Percentiles rank a stretch among this genome's conserved stretches.
phyloP scores from a whole-genome alignment of 1,140 invertebrate genomes.

The Tetramorium alpestre region DNA sequence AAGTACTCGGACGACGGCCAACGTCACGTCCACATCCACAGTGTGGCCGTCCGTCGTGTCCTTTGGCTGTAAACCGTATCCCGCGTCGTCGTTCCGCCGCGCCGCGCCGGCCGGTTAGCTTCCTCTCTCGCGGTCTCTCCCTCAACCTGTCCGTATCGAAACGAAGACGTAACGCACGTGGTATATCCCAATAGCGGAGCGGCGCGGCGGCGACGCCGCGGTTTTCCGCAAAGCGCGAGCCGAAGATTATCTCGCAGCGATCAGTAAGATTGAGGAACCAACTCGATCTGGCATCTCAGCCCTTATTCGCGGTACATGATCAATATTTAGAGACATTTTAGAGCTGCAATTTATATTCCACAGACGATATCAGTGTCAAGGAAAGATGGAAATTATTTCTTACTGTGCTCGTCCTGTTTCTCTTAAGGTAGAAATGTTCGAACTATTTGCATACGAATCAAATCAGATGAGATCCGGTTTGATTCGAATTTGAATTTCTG shows the following conservation, averaged over 20 bases:
- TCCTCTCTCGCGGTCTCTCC: not conserved
- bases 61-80: slow-evolving; percentile 58
- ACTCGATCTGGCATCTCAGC: not conserved
- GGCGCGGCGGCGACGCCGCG: not conserved
- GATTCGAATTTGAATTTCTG: too few species aligned
- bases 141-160: slow-evolving; percentile 44
- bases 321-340: not conserved
- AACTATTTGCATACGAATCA: too few species aligned
- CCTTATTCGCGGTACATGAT: not conserved
- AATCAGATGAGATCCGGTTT: too few species aligned
- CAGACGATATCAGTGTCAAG: not conserved
- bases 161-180: slow-evolving; percentile 33
- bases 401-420: not conserved
- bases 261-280: not conserved
- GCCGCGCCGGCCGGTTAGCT: not conserved
- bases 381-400: not conserved
- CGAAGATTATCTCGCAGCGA: not conserved
- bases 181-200: slow-evolving; percentile 14
- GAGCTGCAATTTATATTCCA: not conserved
- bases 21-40: slow-evolving; percentile 64
- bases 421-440: too few species aligned
- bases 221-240: slow-evolving; percentile 8
- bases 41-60: not conserved
- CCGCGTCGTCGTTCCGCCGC: slow-evolving; percentile 16
- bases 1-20: slow-evolving; percentile 75